Evolutionary conservation across 2,888 invertebrate genomes (phyloP), one percentile per base, ranked within the genome.

Genomic region (Abscondita cerata): DNA sequence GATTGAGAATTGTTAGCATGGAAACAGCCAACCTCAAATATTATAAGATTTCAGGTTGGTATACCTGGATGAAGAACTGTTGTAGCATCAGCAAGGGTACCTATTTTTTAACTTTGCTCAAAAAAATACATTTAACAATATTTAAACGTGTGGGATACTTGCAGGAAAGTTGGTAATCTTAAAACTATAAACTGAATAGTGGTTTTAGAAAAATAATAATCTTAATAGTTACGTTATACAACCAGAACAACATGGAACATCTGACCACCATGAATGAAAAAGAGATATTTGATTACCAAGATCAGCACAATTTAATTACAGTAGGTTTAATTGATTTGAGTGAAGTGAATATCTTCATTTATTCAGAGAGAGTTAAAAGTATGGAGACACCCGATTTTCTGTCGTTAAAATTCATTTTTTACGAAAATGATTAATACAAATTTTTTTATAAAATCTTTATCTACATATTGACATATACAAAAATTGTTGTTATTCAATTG

Each of bases 301-400:
- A 97, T 80, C 89, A 93, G 74, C 88, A 93, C 75, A 92, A 93
- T 81, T 87, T 98, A 62, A 93, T 98, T 68, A 96, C 96, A 0
- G 84, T 98, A 11, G 98, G 98, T n/a, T 98, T 98, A 98, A 98
- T 98, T 78, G 98, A 97, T 84, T 96, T 96, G 78, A 83, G 87
- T 81, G 47, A 48, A 25, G 6, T 25, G 2, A 25, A 25, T 25
- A n/a, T n/a, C n/a, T n/a, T n/a, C n/a, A n/a, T n/a, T n/a, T n/a
- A n/a, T n/a, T n/a, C n/a, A n/a, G n/a, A n/a, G n/a, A n/a, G n/a
- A n/a, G n/a, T n/a, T n/a, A n/a, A n/a, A n/a, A n/a, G n/a, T n/a
- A n/a, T n/a, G n/a, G n/a, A n/a, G n/a, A n/a, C n/a, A n/a, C n/a
- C n/a, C n/a, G n/a, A n/a, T n/a, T n/a, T n/a, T n/a, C n/a, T n/a